phyloP scores from a whole-genome alignment of 2,888 invertebrate species.

The Drosophila macrospina region DNA sequence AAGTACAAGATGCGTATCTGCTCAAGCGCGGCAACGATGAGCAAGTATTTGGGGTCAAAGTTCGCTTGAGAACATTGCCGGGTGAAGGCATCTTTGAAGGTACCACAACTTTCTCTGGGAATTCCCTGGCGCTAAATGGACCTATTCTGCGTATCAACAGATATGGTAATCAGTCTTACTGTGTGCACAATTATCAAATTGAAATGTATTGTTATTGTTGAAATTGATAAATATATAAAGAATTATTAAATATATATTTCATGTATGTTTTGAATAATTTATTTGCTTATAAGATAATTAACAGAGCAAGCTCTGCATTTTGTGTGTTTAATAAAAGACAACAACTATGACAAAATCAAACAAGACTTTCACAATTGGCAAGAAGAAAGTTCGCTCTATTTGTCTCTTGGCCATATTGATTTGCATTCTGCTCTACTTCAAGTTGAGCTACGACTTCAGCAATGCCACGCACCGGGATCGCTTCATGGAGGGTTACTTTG shows the following conservation, averaged over 20 bases:
- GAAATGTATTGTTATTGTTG: conserved; percentile 59
- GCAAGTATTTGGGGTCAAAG: conserved; percentile 18
- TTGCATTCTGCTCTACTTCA: conserved; percentile 15
- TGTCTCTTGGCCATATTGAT: conserved; percentile 1
- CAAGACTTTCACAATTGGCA: background rate
- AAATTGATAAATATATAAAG: background rate
- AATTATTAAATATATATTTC: background rate
- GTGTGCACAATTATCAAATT: conserved; percentile 38
- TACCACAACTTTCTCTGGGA: conserved; percentile 5
- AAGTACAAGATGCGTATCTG: conserved; percentile 32
- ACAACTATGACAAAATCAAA: conserved; percentile 1
- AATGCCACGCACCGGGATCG: background rate
- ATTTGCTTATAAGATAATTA: no score
- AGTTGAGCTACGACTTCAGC: background rate
- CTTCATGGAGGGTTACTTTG: conserved; percentile 35
- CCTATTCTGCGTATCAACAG: conserved; percentile 42
- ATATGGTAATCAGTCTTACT: conserved; percentile 49
- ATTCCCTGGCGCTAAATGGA: conserved; percentile 35
- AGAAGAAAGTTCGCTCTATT: background rate
- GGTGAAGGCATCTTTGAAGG: conserved; percentile 53
- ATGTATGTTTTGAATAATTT: no score
- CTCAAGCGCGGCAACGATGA: conserved; percentile 1
- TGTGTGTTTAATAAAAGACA: background rate
- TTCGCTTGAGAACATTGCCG: conserved; percentile 45
- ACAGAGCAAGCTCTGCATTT: background rate